phyloP scores from a whole-genome alignment of 2,888 invertebrate species.

The Blastobasis lacticolella region DNA sequence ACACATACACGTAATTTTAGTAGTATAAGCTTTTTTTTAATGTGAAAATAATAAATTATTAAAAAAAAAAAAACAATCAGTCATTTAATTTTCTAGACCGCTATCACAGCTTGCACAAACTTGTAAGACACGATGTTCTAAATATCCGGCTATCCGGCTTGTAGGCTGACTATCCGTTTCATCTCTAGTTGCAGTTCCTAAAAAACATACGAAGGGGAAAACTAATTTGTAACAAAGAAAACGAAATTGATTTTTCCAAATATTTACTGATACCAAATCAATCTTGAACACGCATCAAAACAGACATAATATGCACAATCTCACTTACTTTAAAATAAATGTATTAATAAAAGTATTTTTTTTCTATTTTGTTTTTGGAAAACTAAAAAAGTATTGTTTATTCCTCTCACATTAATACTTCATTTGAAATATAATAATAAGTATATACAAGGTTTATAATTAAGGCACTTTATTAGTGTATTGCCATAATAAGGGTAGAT shows the following conservation, averaged over 20 bases:
- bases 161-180: too few species aligned
- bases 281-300: slow-evolving; percentile 73
- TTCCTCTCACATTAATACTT: slow-evolving; percentile 55
- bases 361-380: slow-evolving; percentile 65
- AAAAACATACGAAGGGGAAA: not conserved
- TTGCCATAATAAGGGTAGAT: slow-evolving; percentile 39
- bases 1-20: too few species aligned
- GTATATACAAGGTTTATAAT: slow-evolving; percentile 62
- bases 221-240: slow-evolving; percentile 12
- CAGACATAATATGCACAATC: slow-evolving; percentile 74
- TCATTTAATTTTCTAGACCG: too few species aligned
- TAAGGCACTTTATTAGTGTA: slow-evolving; percentile 61
- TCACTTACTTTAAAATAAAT: slow-evolving; percentile 54
- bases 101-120: too few species aligned
- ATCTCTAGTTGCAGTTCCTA: too few species aligned
- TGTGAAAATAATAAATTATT: too few species aligned
- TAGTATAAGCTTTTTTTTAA: too few species aligned
- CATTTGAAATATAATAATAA: slow-evolving; percentile 48
- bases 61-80: too few species aligned
- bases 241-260: slow-evolving; percentile 42
- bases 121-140: too few species aligned
- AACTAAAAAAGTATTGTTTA: slow-evolving; percentile 62
- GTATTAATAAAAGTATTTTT: slow-evolving; percentile 40
- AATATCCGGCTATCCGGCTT: too few species aligned
- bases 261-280: slow-evolving; percentile 74